Evolutionary conservation across 2,113 vertebrate genomes (phyloP).

Genomic region (Petrocephalus zakoni): DNA sequence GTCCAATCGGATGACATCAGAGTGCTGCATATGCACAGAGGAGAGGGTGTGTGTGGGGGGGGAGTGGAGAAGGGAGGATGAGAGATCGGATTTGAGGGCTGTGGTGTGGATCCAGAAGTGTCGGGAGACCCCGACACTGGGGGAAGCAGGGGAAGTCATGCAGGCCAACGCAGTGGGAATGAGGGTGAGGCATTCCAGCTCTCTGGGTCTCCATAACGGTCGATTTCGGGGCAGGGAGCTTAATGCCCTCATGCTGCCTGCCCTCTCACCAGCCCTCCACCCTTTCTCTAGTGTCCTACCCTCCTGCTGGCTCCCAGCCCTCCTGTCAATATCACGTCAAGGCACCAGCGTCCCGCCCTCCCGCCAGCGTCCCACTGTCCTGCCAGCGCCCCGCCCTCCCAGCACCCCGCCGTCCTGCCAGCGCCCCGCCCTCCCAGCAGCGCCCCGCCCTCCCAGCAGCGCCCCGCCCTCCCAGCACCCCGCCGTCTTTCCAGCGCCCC

Average conservation of each 20-base stretch:
- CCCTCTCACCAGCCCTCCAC: neutral
- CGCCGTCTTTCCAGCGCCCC: neutral
- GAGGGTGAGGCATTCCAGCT: neutral
- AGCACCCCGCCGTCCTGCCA: neutral
- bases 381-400: neutral
- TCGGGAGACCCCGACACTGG: neutral
- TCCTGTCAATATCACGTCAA: too few relatives aligned
- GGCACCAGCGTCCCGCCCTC: neutral
- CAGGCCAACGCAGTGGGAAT: neutral
- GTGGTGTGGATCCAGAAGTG: neutral
- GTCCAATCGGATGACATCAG: slow-evolving; percentile 24
- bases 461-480: neutral
- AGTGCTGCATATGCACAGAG: neutral
- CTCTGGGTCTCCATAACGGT: neutral
- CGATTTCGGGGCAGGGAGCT: neutral
- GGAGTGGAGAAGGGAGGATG: neutral
- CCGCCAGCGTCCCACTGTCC: rapidly evolving
- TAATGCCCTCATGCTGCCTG: neutral
- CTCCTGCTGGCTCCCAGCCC: too few relatives aligned
- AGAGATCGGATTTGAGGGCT: neutral
- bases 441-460: too few relatives aligned
- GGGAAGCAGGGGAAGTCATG: neutral
- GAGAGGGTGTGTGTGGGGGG: neutral
- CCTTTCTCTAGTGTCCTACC: neutral
- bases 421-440: neutral